phyloP scores from a whole-genome alignment of 1,140 invertebrate genomes.

The Mya arenaria region DNA sequence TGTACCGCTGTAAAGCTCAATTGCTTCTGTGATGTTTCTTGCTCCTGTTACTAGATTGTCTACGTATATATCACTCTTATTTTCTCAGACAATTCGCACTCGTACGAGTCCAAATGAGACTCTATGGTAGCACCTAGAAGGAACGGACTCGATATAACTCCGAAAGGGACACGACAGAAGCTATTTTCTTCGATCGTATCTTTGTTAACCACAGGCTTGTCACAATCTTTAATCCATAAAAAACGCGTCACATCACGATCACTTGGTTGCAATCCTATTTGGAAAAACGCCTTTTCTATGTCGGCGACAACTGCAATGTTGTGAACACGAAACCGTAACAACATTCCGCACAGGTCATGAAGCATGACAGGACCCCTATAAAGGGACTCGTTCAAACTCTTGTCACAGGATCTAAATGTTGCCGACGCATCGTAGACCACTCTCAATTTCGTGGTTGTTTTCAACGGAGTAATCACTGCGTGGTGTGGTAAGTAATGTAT shows the following conservation, averaged over 20 bases:
- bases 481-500: conserved; percentile 14
- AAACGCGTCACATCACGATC: background rate
- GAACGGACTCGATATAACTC: conserved; percentile 9
- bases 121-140: no score
- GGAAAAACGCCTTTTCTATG: conserved; percentile 12
- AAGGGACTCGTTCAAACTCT: conserved; percentile 1
- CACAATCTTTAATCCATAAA: background rate
- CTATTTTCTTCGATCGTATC: conserved; percentile 3
- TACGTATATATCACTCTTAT: no score
- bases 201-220: background rate
- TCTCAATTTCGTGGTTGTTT: conserved; percentile 2
- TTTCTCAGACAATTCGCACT: no score
- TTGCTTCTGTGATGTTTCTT: no score
- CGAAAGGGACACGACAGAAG: conserved; percentile 12
- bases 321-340: conserved; percentile 8
- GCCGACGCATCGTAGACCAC: conserved; percentile 19
- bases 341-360: conserved; percentile 2
- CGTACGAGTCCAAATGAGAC: no score
- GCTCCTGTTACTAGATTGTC: no score
- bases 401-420: background rate
- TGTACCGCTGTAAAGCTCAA: no score
- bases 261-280: background rate
- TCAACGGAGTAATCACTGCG: conserved; percentile 4
- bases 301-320: background rate
- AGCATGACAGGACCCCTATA: conserved; percentile 15